Percentiles rank a stretch among this genome's conserved stretches.
Evolutionary conservation across 2,797 vertebrate species (phyloP).

Genomic region (Mallotus villosus): DNA sequence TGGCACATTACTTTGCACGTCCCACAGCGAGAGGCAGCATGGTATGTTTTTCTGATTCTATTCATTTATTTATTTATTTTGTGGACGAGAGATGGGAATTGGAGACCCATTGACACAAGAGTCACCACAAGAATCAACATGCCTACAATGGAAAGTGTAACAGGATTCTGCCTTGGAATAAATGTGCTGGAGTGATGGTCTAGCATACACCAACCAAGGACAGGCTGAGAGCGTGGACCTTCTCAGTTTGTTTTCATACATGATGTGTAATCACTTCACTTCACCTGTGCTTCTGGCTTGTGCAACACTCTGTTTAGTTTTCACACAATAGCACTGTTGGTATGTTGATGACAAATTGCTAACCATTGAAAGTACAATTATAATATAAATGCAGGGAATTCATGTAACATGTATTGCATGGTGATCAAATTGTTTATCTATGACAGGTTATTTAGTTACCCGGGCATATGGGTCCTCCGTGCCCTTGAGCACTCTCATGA

Average conservation of each 20-base stretch:
- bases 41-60: too few relatives aligned
- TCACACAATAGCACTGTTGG: neutral
- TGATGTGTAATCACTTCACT: slow-evolving; percentile 23
- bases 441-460: neutral
- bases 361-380: neutral
- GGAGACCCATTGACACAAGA: slow-evolving; percentile 15
- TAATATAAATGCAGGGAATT: neutral
- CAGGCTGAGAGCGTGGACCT: neutral
- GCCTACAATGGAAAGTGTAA: slow-evolving; percentile 9
- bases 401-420: too few relatives aligned
- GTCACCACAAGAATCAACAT: slow-evolving; percentile 7
- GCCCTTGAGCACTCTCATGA: slow-evolving; percentile 47
- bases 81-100: slow-evolving; percentile 20
- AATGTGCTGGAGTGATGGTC: slow-evolving; percentile 10
- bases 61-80: slow-evolving; percentile 34
- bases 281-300: slow-evolving; percentile 28
- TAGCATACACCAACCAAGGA: slow-evolving; percentile 20
- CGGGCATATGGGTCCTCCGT: neutral
- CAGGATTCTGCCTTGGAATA: slow-evolving; percentile 15
- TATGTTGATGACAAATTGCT: neutral
- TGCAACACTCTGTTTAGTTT: neutral
- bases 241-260: slow-evolving; percentile 19
- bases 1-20: slow-evolving; percentile 39
- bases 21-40: slow-evolving; percentile 31
- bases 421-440: too few relatives aligned